Evolutionary conservation across 2,113 vertebrate species (phyloP).

Genomic region (Rallus limicola): DNA sequence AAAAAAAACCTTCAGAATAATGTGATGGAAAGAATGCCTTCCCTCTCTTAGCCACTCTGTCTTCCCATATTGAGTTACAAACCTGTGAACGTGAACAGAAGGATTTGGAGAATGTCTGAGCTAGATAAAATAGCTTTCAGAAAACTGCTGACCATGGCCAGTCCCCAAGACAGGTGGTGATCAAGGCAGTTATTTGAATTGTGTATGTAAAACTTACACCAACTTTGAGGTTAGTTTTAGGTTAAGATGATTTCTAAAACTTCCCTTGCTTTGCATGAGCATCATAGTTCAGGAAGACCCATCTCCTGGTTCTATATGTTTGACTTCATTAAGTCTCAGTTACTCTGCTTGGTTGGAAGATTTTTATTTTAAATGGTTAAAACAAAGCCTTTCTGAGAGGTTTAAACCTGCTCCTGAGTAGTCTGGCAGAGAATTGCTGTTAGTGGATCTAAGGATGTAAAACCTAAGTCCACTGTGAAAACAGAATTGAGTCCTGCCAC

Average conservation of each 20-base stretch:
- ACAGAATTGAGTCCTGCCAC: not conserved
- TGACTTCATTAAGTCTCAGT: not conserved
- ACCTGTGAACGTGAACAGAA: not conserved
- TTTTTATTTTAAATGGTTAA: not conserved
- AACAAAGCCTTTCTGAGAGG: not conserved
- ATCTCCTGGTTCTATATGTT: not conserved
- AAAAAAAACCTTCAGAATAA: not conserved
- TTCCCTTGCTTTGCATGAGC: slow-evolving; percentile 10
- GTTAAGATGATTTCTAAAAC: slow-evolving; percentile 46
- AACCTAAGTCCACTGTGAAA: not conserved
- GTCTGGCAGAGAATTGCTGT: not conserved
- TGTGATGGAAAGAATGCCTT: not conserved
- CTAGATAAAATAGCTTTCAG: not conserved
- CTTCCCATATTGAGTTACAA: not conserved
- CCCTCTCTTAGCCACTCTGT: not conserved
- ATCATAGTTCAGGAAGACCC: not conserved
- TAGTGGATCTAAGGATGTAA: not conserved
- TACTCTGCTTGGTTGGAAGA: not conserved
- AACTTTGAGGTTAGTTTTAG: slow-evolving; percentile 66
- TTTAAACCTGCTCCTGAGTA: not conserved
- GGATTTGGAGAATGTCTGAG: slow-evolving; percentile 14
- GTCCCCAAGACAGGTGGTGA: slow-evolving; percentile 30
- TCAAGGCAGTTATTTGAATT: not conserved
- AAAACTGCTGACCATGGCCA: not conserved
- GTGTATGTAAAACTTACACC: slow-evolving; percentile 7